phyloP scores from a whole-genome alignment of 1,140 invertebrate species.

The Chrysomallon squamiferum region DNA sequence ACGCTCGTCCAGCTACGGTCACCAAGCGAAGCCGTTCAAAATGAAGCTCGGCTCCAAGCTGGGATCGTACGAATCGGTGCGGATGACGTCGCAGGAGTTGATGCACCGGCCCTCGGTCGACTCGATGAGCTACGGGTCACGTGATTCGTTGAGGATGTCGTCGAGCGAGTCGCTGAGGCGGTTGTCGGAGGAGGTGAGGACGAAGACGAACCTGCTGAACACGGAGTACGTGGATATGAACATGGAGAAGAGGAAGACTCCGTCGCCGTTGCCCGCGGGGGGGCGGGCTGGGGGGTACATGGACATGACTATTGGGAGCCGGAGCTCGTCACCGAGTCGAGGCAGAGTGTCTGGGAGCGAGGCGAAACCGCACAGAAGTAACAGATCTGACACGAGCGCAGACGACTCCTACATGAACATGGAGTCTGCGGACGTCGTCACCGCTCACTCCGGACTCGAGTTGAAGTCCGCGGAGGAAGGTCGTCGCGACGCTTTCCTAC shows the following conservation, averaged over 20 bases:
- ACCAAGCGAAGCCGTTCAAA: constrained; percentile 31
- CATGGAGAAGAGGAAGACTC: constrained; percentile 33
- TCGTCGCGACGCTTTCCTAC: background rate
- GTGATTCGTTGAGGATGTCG: constrained; percentile 37
- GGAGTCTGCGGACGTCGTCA: background rate
- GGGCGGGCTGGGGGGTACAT: constrained; percentile 34
- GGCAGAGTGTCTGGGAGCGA: constrained; percentile 12
- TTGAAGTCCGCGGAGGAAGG: background rate
- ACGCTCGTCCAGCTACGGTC: constrained; percentile 58
- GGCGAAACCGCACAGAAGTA: constrained; percentile 12
- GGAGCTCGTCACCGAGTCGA: constrained; percentile 11
- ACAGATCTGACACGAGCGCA: background rate
- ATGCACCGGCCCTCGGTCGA: constrained; percentile 34
- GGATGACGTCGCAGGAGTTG: constrained; percentile 35
- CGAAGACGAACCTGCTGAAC: constrained; percentile 24
- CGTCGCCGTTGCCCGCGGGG: constrained; percentile 23
- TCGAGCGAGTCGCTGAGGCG: constrained; percentile 48
- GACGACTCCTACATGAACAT: background rate
- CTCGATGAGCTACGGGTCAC: constrained; percentile 43
- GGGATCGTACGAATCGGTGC: constrained; percentile 37
- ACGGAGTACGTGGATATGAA: constrained; percentile 50
- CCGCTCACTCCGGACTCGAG: background rate
- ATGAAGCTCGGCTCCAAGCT: constrained; percentile 20
- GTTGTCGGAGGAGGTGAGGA: constrained; percentile 26
- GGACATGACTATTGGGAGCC: constrained; percentile 43